Percentiles rank a stretch among this genome's conserved stretches.
Conservation (phyloP, 2,113 vertebrate species). For the Numida meleagris region DNA sequence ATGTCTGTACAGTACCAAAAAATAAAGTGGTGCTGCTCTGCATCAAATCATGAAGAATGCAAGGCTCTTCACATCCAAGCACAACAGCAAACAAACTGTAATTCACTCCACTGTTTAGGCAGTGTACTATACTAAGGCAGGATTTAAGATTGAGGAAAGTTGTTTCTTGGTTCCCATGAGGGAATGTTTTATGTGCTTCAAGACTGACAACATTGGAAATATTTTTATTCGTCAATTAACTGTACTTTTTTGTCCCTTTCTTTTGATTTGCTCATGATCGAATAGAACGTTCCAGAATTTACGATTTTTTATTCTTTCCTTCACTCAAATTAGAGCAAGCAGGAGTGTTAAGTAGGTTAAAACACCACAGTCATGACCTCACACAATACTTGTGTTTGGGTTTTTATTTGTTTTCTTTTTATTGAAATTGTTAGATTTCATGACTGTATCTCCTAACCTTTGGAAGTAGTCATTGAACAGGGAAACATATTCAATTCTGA, state of each 20-base stretch:
- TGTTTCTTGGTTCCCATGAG: background rate
- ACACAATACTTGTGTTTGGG: background rate
- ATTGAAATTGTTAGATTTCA: background rate
- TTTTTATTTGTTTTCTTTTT: background rate
- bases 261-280: background rate
- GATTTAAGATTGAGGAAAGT: background rate
- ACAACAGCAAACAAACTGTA: background rate
- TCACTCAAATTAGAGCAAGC: background rate
- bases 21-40: background rate
- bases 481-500: background rate
- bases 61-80: background rate
- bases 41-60: background rate
- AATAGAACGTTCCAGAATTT: background rate
- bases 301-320: background rate
- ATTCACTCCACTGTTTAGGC: background rate
- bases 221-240: background rate
- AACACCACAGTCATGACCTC: background rate
- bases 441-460: background rate
- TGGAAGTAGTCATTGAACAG: background rate
- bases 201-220: background rate
- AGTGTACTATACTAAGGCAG: background rate
- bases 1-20: rapidly evolving
- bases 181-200: background rate
- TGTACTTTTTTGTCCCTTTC: background rate
- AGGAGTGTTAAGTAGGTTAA: slow-evolving; percentile 12